phyloP scores from a whole-genome alignment of 2,113 vertebrate genomes.

The Salvelinus sp. region DNA sequence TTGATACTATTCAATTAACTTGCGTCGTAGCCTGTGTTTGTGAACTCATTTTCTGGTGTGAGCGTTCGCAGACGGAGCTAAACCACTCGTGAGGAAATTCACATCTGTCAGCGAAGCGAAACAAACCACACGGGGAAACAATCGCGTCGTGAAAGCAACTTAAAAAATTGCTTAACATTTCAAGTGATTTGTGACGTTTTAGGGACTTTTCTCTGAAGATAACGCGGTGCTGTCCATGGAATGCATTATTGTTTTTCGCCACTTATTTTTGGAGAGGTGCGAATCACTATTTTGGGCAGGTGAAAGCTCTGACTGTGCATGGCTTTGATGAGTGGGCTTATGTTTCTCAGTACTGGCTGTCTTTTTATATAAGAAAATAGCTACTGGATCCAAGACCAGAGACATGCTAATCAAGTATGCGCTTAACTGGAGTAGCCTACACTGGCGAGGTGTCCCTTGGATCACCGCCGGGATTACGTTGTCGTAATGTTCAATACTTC shows the following conservation, averaged over 20 bases:
- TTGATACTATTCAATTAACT: not conserved
- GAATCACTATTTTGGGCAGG: slow-evolving; percentile 14
- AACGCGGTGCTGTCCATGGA: not conserved
- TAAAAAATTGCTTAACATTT: too few relatives aligned
- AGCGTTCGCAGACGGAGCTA: not conserved
- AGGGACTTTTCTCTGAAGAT: not conserved
- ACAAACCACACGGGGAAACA: not conserved
- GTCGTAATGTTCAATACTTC: slow-evolving; percentile 80
- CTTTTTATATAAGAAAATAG: slow-evolving; percentile 16
- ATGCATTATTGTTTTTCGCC: not conserved
- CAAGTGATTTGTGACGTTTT: not conserved
- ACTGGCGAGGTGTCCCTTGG: slow-evolving; percentile 69
- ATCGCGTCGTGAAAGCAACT: not conserved
- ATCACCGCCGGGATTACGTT: slow-evolving; percentile 37
- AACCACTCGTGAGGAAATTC: not conserved
- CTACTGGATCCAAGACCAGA: slow-evolving; percentile 41
- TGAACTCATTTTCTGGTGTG: not conserved
- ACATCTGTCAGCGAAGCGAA: not conserved
- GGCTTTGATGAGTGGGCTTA: not conserved
- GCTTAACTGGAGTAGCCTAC: slow-evolving; percentile 60
- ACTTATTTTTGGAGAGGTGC: slow-evolving; percentile 24
- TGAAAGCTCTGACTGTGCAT: not conserved
- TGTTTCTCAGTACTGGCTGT: too few relatives aligned
- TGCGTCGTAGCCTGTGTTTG: not conserved
- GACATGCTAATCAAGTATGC: slow-evolving; percentile 66